Evolutionary conservation across 2,113 vertebrate species (phyloP), one percentile per base, ranked within the genome.

Genomic region (Coryphaenoides rupestris): DNA sequence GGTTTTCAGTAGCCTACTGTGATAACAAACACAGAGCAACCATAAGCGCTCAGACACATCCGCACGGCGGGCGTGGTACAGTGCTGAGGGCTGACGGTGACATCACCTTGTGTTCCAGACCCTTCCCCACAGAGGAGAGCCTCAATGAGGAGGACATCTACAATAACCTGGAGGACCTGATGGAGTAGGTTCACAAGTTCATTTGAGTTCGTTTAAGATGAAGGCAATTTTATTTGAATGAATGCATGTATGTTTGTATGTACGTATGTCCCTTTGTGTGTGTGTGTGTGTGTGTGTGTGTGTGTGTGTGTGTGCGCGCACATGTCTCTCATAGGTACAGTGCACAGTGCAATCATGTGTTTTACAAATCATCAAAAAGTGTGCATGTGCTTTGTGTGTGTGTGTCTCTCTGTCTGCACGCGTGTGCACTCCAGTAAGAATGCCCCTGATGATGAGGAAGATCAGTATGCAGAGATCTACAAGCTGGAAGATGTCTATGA

Each of bases 41-140:
- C 33, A 40, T 40, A 40, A 40, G 33, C 33, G 13, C 13, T 40
- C 33, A 40, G 33, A 40, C 33, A 40, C 6, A 40, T 40, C 33
- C 33, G 33, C 13, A 10, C 33, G 9, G 33, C 33, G 9, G 9
- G 2, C 33, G 13, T 12, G 33, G 33, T 40, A 7, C 13, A 40
- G 33, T 40, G 33, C 9, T 7, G 33, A 40, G 33, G 33, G 2
- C 2, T 7, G 9, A 40, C 7, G 13, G 2, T 40, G 33, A 40
- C 9, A 40, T 40, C 33, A 40, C 33, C 9, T 12, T 40, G 33
- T 60, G 74, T 63, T 76, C 2, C 60, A 98, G 96, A 84, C 92
- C 95, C 0, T 98, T 98, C 71, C 95, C 95, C 21, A 94, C 91
- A 12, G 95, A 96, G 74, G 93, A 95, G 75, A 95, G 89, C 0